These are phyloP conservation scores for Acipenser ruthenus DNA, from an alignment of 2,797 vertebrate genomes.

Conservation along the genomic window DNA sequence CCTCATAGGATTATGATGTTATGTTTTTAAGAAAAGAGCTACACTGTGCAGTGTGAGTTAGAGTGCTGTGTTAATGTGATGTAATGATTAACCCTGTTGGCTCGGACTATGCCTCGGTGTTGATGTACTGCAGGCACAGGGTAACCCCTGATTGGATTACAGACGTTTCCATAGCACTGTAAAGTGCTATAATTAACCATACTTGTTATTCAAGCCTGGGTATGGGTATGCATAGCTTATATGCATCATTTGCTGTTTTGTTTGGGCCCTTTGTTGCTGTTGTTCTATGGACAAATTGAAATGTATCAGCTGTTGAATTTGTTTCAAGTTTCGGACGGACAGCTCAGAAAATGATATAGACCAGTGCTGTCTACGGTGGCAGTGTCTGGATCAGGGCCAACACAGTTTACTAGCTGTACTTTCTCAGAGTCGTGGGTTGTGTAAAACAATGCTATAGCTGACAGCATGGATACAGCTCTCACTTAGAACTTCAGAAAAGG, in stretches of 20 bases:
- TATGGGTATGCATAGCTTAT: conserved; percentile 21
- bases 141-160: conserved; percentile 29
- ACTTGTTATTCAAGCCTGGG: conserved; percentile 25
- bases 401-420: background rate
- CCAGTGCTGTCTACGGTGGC: conserved; percentile 1
- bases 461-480: too few relatives aligned
- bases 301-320: conserved; percentile 17
- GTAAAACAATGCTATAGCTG: too few relatives aligned
- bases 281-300: conserved; percentile 19
- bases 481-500: too few relatives aligned
- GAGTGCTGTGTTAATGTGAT: conserved; percentile 15
- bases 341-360: conserved; percentile 13
- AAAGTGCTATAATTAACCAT: conserved; percentile 24
- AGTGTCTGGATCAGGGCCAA: conserved; percentile 13
- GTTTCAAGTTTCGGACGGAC: conserved; percentile 18
- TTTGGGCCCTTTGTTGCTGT: conserved; percentile 13
- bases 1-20: too few relatives aligned
- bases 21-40: too few relatives aligned
- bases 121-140: conserved; percentile 17
- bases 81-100: conserved; percentile 13
- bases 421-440: too few relatives aligned
- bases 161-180: conserved; percentile 26
- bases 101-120: conserved; percentile 11
- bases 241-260: conserved; percentile 27
- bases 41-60: background rate